phyloP scores from a whole-genome alignment of 1,140 invertebrate genomes.

The Anadara kagoshimensis region DNA sequence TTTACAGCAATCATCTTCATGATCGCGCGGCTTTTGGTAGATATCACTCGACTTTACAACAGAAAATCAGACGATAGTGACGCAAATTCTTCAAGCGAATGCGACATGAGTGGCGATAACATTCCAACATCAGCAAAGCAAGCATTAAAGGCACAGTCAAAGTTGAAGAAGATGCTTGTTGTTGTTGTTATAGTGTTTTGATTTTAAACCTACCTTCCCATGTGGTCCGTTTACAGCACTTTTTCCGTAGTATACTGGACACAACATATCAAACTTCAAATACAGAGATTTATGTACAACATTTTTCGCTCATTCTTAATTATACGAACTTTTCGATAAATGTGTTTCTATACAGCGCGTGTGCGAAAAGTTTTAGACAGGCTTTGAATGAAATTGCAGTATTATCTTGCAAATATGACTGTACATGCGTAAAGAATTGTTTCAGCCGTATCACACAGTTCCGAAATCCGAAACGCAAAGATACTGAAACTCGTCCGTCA shows the following conservation, averaged over 20 bases:
- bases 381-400: slow-evolving; percentile 23
- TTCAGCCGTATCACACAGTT: too few species aligned
- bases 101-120: not conserved
- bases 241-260: slow-evolving; percentile 52
- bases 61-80: not conserved
- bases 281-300: slow-evolving; percentile 75
- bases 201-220: slow-evolving; percentile 83
- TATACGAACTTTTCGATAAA: slow-evolving; percentile 90
- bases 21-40: slow-evolving; percentile 77
- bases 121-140: slow-evolving; percentile 25
- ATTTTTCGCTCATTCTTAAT: slow-evolving; percentile 80
- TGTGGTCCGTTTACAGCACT: slow-evolving; percentile 68
- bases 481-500: not conserved
- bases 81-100: not conserved
- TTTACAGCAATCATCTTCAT: slow-evolving; percentile 77
- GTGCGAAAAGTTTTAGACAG: slow-evolving; percentile 52
- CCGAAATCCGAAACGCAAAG: not conserved
- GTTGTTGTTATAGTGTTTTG: slow-evolving; percentile 87
- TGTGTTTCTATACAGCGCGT: slow-evolving; percentile 86
- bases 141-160: slow-evolving; percentile 77
- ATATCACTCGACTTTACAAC: slow-evolving; percentile 48
- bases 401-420: not conserved
- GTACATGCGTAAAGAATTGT: not conserved
- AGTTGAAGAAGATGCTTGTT: slow-evolving; percentile 87
- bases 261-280: slow-evolving; percentile 42